These are phyloP conservation scores for Lutjanus campechanus DNA, from an alignment of 2,797 vertebrate genomes.

Conservation along the genomic window DNA sequence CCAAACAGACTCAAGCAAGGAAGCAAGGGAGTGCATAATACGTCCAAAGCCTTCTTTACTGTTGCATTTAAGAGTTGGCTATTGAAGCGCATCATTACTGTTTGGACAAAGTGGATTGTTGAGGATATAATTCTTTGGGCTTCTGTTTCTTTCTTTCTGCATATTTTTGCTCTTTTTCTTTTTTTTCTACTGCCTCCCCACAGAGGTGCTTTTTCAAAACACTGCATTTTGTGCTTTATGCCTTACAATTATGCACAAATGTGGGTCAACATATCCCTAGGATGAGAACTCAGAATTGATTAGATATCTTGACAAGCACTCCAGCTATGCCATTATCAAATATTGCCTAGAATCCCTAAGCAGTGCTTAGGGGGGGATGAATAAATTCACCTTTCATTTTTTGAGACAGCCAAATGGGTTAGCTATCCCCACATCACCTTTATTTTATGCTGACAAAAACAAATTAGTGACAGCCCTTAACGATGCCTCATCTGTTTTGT, in stretches of 20 bases:
- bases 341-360: slow-evolving; percentile 61
- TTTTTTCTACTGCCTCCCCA: slow-evolving; percentile 15
- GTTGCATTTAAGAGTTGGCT: slow-evolving; percentile 28
- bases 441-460: slow-evolving; percentile 64
- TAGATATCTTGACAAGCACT: slow-evolving; percentile 61
- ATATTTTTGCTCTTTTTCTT: slow-evolving; percentile 15
- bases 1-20: slow-evolving; percentile 45
- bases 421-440: slow-evolving; percentile 63
- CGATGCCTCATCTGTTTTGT: slow-evolving; percentile 59
- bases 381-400: slow-evolving; percentile 67
- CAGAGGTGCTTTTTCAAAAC: slow-evolving; percentile 37
- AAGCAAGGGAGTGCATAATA: slow-evolving; percentile 20
- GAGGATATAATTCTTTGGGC: slow-evolving; percentile 15
- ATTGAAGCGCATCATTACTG: slow-evolving; percentile 32
- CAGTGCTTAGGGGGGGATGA: slow-evolving; percentile 53
- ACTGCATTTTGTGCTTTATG: slow-evolving; percentile 32
- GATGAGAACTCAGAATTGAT: slow-evolving; percentile 63
- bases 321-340: slow-evolving; percentile 61
- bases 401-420: slow-evolving; percentile 55
- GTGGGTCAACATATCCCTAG: slow-evolving; percentile 55
- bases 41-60: slow-evolving; percentile 26
- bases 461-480: slow-evolving; percentile 68
- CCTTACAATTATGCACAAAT: slow-evolving; percentile 53
- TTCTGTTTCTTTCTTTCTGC: slow-evolving; percentile 33
- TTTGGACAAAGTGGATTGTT: slow-evolving; percentile 9